phyloP scores from a whole-genome alignment of 2,113 vertebrate genomes.

The Erpornis zantholeuca region DNA sequence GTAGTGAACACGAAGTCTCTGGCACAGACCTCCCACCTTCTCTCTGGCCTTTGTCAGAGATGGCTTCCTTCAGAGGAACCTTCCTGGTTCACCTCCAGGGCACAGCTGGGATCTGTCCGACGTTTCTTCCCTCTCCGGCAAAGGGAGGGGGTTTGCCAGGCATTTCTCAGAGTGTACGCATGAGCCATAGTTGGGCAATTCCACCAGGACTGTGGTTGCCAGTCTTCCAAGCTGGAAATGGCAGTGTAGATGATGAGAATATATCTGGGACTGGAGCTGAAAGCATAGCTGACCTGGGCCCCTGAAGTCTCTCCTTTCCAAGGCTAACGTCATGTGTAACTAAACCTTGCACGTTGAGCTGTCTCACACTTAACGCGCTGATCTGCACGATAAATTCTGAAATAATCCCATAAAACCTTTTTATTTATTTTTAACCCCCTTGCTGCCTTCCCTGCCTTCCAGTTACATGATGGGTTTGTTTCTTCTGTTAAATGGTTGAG shows the following conservation, averaged over 20 bases:
- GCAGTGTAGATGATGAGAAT: neutral
- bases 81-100: neutral
- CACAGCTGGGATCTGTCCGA: neutral
- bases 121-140: neutral
- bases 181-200: slow-evolving; percentile 48
- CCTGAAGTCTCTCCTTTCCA: slow-evolving; percentile 74
- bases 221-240: neutral
- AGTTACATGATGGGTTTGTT: neutral
- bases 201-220: slow-evolving; percentile 55
- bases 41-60: neutral
- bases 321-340: slow-evolving; percentile 75
- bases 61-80: neutral
- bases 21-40: neutral
- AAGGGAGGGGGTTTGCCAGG: neutral
- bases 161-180: neutral
- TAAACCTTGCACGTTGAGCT: slow-evolving; percentile 77
- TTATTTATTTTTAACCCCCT: slow-evolving; percentile 55
- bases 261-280: slow-evolving; percentile 23
- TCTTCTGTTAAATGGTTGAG: neutral
- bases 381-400: slow-evolving; percentile 71
- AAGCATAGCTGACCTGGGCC: slow-evolving; percentile 75
- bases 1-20: neutral
- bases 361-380: slow-evolving; percentile 75
- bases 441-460: slow-evolving; percentile 2
- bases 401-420: slow-evolving; percentile 58